phyloP scores from a whole-genome alignment of 53 echinoderm and acorn worm species.

The Holothuria scabra region DNA sequence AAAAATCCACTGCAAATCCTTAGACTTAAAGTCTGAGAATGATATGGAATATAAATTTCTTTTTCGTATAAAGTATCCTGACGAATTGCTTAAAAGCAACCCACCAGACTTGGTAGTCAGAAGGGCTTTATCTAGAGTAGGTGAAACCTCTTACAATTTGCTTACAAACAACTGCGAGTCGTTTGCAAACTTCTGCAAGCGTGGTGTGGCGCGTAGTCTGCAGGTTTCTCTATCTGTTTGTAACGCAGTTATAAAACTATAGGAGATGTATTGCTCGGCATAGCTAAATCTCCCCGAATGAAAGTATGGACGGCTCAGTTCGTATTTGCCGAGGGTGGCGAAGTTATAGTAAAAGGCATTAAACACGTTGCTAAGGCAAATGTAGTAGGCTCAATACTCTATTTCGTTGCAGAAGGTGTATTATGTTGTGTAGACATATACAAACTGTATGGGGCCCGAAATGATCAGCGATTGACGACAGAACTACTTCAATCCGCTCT shows the following conservation, averaged over 20 bases:
- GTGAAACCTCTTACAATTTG: not conserved
- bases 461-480: not conserved
- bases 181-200: slow-evolving; percentile 23
- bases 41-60: not conserved
- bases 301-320: not conserved
- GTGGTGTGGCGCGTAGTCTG: not conserved
- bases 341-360: not conserved
- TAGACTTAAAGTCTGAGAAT: not conserved
- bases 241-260: not conserved
- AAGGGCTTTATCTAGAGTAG: not conserved
- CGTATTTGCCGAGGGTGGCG: not conserved
- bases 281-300: too few species aligned
- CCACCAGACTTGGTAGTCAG: not conserved
- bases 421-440: not conserved
- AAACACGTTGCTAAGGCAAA: not conserved
- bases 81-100: not conserved
- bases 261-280: not conserved
- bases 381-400: slow-evolving; percentile 1
- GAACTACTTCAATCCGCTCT: not conserved
- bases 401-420: slow-evolving; percentile 1
- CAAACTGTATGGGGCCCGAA: not conserved
- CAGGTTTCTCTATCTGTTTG: not conserved
- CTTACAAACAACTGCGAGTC: slow-evolving; percentile 28
- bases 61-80: not conserved
- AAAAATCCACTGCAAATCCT: not conserved